These are phyloP conservation scores for Polypterus senegalus DNA, from an alignment of 2,113 vertebrate species.

Conservation along the genomic window DNA sequence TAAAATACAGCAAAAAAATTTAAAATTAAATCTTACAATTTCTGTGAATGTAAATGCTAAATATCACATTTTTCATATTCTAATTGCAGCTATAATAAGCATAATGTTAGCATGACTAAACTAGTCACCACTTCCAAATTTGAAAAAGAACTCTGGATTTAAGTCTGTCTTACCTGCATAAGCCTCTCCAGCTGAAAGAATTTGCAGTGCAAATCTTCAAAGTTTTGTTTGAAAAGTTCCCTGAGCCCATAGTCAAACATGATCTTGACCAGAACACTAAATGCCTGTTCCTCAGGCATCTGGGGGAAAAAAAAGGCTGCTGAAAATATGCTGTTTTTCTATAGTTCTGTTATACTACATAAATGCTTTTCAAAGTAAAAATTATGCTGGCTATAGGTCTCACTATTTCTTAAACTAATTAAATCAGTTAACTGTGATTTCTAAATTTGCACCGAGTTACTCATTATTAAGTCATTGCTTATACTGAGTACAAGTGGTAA, in stretches of 20 bases:
- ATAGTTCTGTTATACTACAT: conserved; percentile 2
- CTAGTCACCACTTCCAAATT: neutral
- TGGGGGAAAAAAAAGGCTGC: conserved; percentile 29
- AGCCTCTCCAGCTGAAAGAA: conserved; percentile 95
- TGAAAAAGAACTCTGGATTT: conserved; percentile 1
- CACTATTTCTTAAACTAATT: too few species aligned
- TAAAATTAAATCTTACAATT: too few species aligned
- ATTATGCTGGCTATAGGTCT: neutral
- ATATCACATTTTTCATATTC: too few species aligned
- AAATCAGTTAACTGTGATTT: too few species aligned
- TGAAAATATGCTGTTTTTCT: conserved; percentile 4
- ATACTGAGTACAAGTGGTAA: too few species aligned
- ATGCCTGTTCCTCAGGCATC: conserved; percentile 98
- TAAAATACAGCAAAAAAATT: too few species aligned
- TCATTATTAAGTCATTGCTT: too few species aligned
- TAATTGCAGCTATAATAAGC: too few species aligned
- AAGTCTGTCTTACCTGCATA: conserved; percentile 70
- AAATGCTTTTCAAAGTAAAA: neutral
- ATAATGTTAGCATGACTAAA: too few species aligned
- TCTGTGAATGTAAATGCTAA: too few species aligned
- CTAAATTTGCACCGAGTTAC: too few species aligned
- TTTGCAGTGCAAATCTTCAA: conserved; percentile 98
- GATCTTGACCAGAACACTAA: conserved; percentile 97
- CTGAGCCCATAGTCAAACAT: conserved; percentile 98
- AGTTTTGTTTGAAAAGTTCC: conserved; percentile 99